Conservation (phyloP, 2,888 invertebrate species). For the Synanthedon andrenaeformis region DNA sequence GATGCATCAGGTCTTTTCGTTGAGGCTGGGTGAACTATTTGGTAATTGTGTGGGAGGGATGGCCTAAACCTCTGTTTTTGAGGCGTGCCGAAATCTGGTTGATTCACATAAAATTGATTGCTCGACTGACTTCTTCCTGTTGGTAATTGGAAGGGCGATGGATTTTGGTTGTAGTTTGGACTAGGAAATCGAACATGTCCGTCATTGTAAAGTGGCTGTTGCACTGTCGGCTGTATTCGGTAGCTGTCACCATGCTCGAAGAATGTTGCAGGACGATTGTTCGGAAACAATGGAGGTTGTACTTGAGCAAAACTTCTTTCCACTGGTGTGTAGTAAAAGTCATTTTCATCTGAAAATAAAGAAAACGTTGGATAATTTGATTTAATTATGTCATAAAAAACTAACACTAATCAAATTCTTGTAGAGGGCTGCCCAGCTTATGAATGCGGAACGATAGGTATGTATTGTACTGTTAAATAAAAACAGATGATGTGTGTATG, state of each 20-base stretch:
- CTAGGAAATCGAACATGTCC: conserved; percentile 52
- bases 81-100: conserved; percentile 48
- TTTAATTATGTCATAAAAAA: no score
- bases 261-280: conserved; percentile 44
- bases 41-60: conserved; percentile 54
- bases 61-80: conserved; percentile 54
- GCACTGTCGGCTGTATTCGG: conserved; percentile 37
- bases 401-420: no score
- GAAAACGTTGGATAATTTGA: conserved; percentile 4
- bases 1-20: conserved; percentile 70
- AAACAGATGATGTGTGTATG: no score
- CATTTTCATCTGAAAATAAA: conserved; percentile 56
- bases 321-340: conserved; percentile 59
- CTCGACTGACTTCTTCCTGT: conserved; percentile 61
- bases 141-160: conserved; percentile 60
- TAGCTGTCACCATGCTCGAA: conserved; percentile 50
- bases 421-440: no score
- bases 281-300: conserved; percentile 57
- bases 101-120: conserved; percentile 56
- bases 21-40: conserved; percentile 56
- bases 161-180: conserved; percentile 62
- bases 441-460: no score
- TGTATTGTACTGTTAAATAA: no score
- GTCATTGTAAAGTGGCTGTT: conserved; percentile 46
- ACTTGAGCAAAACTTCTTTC: conserved; percentile 68